Conservation (phyloP, 1,140 invertebrate genomes). For the Druon quercuslanigerum region DNA sequence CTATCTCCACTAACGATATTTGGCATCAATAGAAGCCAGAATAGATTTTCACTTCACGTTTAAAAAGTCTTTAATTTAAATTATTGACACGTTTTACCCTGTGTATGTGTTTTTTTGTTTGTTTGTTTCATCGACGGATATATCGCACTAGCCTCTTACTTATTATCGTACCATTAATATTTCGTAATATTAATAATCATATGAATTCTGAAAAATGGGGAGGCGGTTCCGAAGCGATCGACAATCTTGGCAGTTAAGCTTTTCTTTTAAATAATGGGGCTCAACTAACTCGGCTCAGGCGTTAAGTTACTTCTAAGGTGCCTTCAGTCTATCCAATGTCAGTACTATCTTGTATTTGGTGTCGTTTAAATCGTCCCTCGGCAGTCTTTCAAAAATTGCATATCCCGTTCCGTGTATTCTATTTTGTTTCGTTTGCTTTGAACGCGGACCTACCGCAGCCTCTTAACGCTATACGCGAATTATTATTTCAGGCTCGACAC, state of each 20-base stretch:
- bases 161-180: constrained; percentile 38
- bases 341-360: constrained; percentile 78
- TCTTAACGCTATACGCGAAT: constrained; percentile 37
- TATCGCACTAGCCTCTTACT: constrained; percentile 35
- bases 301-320: constrained; percentile 76
- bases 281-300: constrained; percentile 58
- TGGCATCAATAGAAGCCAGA: constrained; percentile 16
- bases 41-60: neutral
- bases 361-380: constrained; percentile 75
- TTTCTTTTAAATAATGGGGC: constrained; percentile 27
- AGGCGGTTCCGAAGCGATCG: neutral
- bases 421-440: constrained; percentile 31
- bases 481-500: constrained; percentile 55
- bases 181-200: constrained; percentile 43
- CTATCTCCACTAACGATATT: constrained; percentile 15
- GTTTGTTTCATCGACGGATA: constrained; percentile 7
- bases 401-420: constrained; percentile 48
- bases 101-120: neutral
- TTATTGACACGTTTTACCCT: constrained; percentile 28
- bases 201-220: constrained; percentile 26
- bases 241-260: constrained; percentile 11
- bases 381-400: constrained; percentile 73
- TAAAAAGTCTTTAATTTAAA: neutral
- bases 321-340: constrained; percentile 77
- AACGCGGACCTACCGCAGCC: constrained; percentile 40